phyloP scores from a whole-genome alignment of 2,113 vertebrate genomes.

The Carassius gibelio region DNA sequence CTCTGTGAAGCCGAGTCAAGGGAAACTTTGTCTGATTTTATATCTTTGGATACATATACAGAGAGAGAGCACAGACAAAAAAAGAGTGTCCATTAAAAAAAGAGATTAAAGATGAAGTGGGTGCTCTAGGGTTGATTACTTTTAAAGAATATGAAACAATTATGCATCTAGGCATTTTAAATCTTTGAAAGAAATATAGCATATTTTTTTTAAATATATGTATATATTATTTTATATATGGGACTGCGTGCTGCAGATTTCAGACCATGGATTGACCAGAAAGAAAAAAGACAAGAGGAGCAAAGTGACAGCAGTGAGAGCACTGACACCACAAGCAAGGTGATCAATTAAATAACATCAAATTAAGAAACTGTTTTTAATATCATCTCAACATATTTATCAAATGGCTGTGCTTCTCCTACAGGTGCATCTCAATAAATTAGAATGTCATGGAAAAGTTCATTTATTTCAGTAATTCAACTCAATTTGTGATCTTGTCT shows the following conservation, averaged over 20 bases:
- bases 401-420: no score
- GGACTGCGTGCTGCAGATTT: not conserved
- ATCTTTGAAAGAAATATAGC: not conserved
- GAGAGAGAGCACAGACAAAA: not conserved
- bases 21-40: slow-evolving; percentile 3
- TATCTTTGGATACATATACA: not conserved
- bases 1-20: not conserved
- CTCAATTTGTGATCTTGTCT: no score
- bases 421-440: no score
- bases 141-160: not conserved
- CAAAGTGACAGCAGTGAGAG: slow-evolving; percentile 43
- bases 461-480: no score
- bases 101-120: not conserved
- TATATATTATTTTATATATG: slow-evolving; percentile 17
- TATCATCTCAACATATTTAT: no score
- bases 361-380: no score
- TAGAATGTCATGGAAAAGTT: no score
- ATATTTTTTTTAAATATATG: not conserved
- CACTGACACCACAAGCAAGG: slow-evolving; percentile 60
- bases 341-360: slow-evolving; percentile 35
- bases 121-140: not conserved
- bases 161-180: no score
- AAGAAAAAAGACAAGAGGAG: not conserved
- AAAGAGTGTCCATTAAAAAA: not conserved
- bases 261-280: not conserved